Evolutionary conservation across 2,113 vertebrate species (phyloP).

Genomic region (Atlantisia rogersi): DNA sequence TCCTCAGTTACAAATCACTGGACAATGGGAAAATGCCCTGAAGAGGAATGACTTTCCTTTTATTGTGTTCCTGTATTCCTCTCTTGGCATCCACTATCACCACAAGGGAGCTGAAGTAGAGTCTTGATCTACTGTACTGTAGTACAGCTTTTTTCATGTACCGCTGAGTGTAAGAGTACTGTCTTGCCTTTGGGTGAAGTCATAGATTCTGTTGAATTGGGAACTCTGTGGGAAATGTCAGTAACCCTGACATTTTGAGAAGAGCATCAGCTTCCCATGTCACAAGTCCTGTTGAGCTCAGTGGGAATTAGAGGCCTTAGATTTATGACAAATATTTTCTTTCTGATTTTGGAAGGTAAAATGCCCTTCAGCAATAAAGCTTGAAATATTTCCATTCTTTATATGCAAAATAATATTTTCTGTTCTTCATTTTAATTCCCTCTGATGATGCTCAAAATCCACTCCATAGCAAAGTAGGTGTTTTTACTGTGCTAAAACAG

Average conservation of each 20-base stretch:
- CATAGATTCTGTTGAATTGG: not conserved
- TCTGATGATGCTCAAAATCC: not conserved
- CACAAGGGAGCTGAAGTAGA: not conserved
- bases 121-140: not conserved
- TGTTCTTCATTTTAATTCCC: not conserved
- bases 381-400: not conserved
- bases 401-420: not conserved
- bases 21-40: not conserved
- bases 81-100: not conserved
- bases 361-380: not conserved
- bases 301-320: not conserved
- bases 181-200: constrained; percentile 37
- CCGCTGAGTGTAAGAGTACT: not conserved
- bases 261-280: not conserved
- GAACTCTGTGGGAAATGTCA: constrained; percentile 37
- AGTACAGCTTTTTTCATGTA: not conserved
- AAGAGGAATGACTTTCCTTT: not conserved
- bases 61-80: not conserved
- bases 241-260: constrained; percentile 31
- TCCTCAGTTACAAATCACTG: not conserved
- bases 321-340: constrained; percentile 30
- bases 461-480: not conserved
- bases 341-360: constrained; percentile 1
- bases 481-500: not conserved
- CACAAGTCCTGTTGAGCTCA: not conserved